Evolutionary conservation across 2,888 invertebrate genomes (phyloP).

Genomic region (Panzeria rudis): DNA sequence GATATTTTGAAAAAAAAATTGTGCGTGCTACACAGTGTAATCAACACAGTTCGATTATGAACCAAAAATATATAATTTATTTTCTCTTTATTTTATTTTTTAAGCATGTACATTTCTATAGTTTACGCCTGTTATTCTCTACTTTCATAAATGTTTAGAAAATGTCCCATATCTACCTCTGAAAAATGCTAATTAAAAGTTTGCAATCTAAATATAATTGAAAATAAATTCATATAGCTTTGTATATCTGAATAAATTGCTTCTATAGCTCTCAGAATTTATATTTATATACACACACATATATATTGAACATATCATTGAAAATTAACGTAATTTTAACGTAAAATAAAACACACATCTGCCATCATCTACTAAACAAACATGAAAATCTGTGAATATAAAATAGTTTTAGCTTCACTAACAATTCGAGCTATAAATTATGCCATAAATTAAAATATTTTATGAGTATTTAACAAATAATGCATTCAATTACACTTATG

Average conservation of each 20-base stretch:
- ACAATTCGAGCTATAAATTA: conserved; percentile 13
- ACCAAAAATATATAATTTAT: no score
- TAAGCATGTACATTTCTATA: no score
- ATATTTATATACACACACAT: neutral
- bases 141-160: no score
- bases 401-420: neutral
- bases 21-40: no score
- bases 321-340: neutral
- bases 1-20: no score
- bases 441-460: conserved; percentile 45
- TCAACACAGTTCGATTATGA: no score
- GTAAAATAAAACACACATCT: neutral
- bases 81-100: no score
- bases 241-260: neutral
- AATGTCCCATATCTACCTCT: neutral
- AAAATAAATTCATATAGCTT: neutral
- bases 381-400: neutral
- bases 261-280: neutral
- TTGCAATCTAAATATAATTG: neutral
- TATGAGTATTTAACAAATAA: conserved; percentile 47
- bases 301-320: neutral
- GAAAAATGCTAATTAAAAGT: neutral
- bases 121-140: no score
- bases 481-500: conserved; percentile 18
- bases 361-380: neutral